Evolutionary conservation across 2,888 invertebrate genomes (phyloP), one percentile per base, ranked within the genome.

Genomic region (Cryptocephalus primarius): DNA sequence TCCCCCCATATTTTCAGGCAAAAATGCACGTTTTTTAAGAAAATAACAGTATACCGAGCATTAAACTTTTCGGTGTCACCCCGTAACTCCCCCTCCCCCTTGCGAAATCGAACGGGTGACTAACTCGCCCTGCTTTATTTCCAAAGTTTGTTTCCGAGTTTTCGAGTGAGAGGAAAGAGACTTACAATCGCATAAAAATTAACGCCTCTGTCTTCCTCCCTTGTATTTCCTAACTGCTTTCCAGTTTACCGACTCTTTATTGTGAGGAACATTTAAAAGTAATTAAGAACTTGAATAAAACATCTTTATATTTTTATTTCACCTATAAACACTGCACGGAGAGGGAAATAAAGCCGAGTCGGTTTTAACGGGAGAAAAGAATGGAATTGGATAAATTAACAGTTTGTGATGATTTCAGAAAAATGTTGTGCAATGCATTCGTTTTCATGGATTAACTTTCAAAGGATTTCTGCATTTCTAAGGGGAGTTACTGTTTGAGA

Each of bases 131-230:
- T 12, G 36, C 12, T 11, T 11, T 36, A 22, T 36, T 36, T 12
- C 12, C 12, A 36, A 36, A 36, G 36, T 36, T 36, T 36, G 36
- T 36, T 36, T 36, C 36, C 6, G 12, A 36, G 11, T 36, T 36
- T 6, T 36, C 36, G 36, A n/a, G 9, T 9, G 39, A 39, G n/a
- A 39, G 39, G 32, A 45, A 48, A 48, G 49, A 50, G 57, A 57
- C 53, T 56, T 57, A 57, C 52, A 52, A 53, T 49, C 54, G 53
- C 55, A 57, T 57, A 57, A 57, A 57, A 57, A 57, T 57, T 57
- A 57, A 57, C 57, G 54, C 55, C 46, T 51, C 49, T 47, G 46
- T 48, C 48, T 48, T 48, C 46, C 33, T 22, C 22, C 22, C 22
- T 22, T 22, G 22, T 22, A 44, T 43, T 44, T 46, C 42, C 39